These are phyloP conservation scores for Pyrocoelia pectoralis DNA, from an alignment of 2,888 invertebrate species.

Conservation along the genomic window DNA sequence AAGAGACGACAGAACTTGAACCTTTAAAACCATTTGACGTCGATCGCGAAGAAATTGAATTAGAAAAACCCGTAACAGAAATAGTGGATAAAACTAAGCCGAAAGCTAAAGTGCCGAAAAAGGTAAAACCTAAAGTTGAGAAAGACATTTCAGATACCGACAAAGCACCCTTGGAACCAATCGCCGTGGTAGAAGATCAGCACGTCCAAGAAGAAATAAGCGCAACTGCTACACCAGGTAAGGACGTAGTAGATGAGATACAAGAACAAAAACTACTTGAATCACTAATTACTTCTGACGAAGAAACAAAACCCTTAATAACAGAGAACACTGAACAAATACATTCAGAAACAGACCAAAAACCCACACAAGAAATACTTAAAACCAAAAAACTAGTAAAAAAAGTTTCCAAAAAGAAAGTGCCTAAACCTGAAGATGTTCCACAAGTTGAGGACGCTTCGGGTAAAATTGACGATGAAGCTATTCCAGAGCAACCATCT, in stretches of 20 bases:
- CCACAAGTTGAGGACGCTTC: neutral
- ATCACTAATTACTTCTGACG: slow-evolving; percentile 28
- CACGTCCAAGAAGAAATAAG: slow-evolving; percentile 53
- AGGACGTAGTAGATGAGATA: slow-evolving; percentile 44
- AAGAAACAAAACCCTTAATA: slow-evolving; percentile 10
- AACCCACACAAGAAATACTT: slow-evolving; percentile 17
- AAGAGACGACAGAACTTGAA: slow-evolving; percentile 52
- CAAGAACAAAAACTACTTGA: slow-evolving; percentile 44
- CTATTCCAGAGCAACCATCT: neutral
- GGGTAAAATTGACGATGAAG: too few species aligned
- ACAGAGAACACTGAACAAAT: slow-evolving; percentile 25
- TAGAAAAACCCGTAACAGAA: slow-evolving; percentile 51
- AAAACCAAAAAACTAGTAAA: slow-evolving; percentile 19
- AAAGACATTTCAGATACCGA: slow-evolving; percentile 20
- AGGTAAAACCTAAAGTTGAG: slow-evolving; percentile 19
- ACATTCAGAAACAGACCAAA: slow-evolving; percentile 27
- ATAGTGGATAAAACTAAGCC: slow-evolving; percentile 25
- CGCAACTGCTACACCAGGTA: slow-evolving; percentile 44
- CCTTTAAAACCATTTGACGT: slow-evolving; percentile 56
- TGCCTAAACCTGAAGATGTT: neutral
- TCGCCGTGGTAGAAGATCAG: slow-evolving; percentile 37
- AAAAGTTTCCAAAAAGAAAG: slow-evolving; percentile 4
- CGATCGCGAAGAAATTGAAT: slow-evolving; percentile 55
- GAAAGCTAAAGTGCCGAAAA: slow-evolving; percentile 14
- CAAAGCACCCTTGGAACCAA: neutral